A percentile compares a stretch with the other conserved stretches of the same genome.
Conservation (phyloP, 2,888 invertebrate species). For the Hypolimnas misippus region DNA sequence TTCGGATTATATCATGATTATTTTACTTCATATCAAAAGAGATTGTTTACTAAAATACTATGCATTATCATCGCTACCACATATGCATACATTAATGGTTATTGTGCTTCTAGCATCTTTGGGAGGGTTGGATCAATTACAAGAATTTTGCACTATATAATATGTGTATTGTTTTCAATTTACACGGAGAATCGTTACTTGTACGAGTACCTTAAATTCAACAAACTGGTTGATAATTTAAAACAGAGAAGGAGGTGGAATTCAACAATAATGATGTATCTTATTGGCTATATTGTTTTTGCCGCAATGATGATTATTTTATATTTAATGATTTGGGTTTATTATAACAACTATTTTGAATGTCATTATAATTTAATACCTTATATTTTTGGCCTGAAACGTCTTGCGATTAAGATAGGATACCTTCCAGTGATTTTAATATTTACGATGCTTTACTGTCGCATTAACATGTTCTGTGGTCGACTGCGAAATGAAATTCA, state of each 20-base stretch:
- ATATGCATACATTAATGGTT: neutral
- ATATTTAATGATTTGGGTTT: too few species aligned
- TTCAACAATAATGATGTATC: neutral
- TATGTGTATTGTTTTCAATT: slow-evolving; percentile 6
- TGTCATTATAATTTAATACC: neutral
- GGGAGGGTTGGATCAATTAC: neutral
- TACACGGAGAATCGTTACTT: slow-evolving; percentile 20
- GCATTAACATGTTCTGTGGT: slow-evolving; percentile 16
- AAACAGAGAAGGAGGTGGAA: neutral
- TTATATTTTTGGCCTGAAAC: too few species aligned
- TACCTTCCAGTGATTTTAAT: slow-evolving; percentile 1
- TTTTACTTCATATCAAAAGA: neutral
- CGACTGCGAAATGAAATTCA: slow-evolving; percentile 1
- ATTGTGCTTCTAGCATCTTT: too few species aligned
- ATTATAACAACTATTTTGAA: neutral
- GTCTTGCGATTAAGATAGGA: neutral
- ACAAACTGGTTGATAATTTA: neutral
- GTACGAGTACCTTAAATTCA: slow-evolving; percentile 4
- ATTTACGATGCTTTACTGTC: slow-evolving; percentile 19
- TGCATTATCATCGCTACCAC: neutral
- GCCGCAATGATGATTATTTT: too few species aligned
- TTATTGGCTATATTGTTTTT: neutral
- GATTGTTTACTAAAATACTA: neutral
- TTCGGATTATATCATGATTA: neutral
- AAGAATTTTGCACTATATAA: neutral